Evolutionary conservation across 2,888 invertebrate genomes (phyloP), one percentile per base, ranked within the genome.

Genomic region (Pycnomerus fuliginosus): DNA sequence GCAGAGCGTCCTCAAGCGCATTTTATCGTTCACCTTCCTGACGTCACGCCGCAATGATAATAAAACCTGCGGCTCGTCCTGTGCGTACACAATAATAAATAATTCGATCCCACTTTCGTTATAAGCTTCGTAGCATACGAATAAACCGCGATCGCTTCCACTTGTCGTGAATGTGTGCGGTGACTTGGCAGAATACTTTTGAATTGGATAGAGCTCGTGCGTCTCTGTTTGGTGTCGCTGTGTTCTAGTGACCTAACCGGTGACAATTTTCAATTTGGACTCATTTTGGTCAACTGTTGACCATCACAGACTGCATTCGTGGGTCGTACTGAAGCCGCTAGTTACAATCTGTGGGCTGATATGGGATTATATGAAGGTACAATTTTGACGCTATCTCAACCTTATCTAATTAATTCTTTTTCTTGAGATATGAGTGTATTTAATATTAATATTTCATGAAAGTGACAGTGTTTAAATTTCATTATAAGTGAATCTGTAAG

Each of bases 331-430:
- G 10, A 22, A 34, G 16, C 11, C n/a, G 3, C 16, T 38, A 38
- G 23, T n/a, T 22, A n/a, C 12, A 22, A 24, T 16, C 27, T 34
- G 2, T 5, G 16, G 27, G 39, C 50, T 62, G 64, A 63, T 60
- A 68, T 68, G 68, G 68, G 68, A 63, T 60, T 68, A 52, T 65
- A 58, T 56, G 63, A 65, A 67, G 68, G 68, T 68, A 65, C 50
- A 46, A 45, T 48, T 49, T 50, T 56, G 41, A 34, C 25, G 17
- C 10, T 25, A 30, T 36, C 24, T 23, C 25, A n/a, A n/a, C n/a
- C n/a, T 12, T 11, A 4, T 7, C 20, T 3, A 3, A 10, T 20
- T 10, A 3, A 12, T 12, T 33, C 20, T 10, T 14, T 8, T 17
- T 33, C 7, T 16, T 8, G 20, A 10, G 10, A n/a, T 20, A 33